A percentile compares a stretch with the other conserved stretches of the same genome.
phyloP scores from a whole-genome alignment of 2,113 vertebrate species.

The Alethe diademata region DNA sequence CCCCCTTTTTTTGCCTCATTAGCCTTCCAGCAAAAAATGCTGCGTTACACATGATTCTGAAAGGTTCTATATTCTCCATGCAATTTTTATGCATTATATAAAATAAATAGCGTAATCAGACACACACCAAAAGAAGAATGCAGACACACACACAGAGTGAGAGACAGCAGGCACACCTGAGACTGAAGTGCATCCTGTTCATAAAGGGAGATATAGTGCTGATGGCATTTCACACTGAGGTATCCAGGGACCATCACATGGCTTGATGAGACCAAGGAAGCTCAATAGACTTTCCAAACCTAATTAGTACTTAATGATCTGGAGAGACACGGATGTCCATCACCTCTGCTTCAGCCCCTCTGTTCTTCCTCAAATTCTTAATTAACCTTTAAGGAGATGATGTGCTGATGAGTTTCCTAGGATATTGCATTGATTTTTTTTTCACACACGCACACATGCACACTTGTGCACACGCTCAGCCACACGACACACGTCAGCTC shows the following conservation, averaged over 20 bases:
- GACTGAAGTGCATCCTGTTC: conserved; percentile 59
- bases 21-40: background rate
- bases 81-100: background rate
- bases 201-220: conserved; percentile 63
- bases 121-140: background rate
- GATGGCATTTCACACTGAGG: conserved; percentile 76
- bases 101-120: conserved; percentile 30
- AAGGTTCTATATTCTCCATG: background rate
- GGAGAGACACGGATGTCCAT: conserved; percentile 76
- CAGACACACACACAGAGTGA: background rate
- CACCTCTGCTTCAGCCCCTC: conserved; percentile 66
- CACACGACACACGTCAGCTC: conserved; percentile 15
- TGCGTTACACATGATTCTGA: background rate
- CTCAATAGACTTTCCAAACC: conserved; percentile 82
- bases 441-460: background rate
- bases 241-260: conserved; percentile 69
- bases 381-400: conserved; percentile 85
- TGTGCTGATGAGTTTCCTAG: conserved; percentile 67
- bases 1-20: background rate
- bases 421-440: conserved; percentile 66
- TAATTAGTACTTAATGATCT: conserved; percentile 89
- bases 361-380: conserved; percentile 77
- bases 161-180: conserved; percentile 51
- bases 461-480: background rate
- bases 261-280: conserved; percentile 74